Percentiles rank a stretch among this genome's conserved stretches.
phyloP scores from a whole-genome alignment of 2,888 invertebrate genomes.

The Lucinisca nassula region DNA sequence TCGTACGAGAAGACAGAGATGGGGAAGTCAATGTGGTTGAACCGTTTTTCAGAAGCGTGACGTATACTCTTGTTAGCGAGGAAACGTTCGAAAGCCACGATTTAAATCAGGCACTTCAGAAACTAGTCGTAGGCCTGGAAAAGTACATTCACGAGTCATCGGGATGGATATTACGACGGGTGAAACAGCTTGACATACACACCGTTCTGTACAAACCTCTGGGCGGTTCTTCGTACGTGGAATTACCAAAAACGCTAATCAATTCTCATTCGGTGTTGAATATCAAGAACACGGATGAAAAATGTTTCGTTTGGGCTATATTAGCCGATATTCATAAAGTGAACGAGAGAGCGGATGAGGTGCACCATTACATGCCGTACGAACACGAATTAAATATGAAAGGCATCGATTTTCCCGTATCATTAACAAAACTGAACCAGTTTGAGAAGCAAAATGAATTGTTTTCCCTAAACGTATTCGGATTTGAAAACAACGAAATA shows the following conservation, averaged over 20 bases:
- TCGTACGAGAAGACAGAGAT: constrained; percentile 42
- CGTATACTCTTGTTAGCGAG: constrained; percentile 18
- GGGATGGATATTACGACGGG: constrained; percentile 41
- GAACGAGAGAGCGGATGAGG: neutral
- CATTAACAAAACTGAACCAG: constrained; percentile 41
- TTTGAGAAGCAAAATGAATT: constrained; percentile 55
- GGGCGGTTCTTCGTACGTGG: constrained; percentile 29
- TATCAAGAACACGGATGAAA: constrained; percentile 39
- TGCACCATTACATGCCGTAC: constrained; percentile 32
- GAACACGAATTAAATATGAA: constrained; percentile 45
- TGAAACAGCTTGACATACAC: constrained; percentile 48
- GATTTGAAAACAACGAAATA: constrained; percentile 55
- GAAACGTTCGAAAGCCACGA: constrained; percentile 23
- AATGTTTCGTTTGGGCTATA: constrained; percentile 43
- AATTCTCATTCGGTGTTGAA: constrained; percentile 30
- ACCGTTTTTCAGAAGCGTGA: constrained; percentile 47
- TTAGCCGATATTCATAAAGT: constrained; percentile 30
- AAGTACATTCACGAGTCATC: constrained; percentile 37
- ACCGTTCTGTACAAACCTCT: constrained; percentile 43
- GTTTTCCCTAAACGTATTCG: constrained; percentile 62
- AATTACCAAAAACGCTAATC: constrained; percentile 32
- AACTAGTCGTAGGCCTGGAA: constrained; percentile 39
- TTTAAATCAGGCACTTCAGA: constrained; percentile 51
- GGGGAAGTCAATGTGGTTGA: constrained; percentile 13
- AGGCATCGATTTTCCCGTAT: constrained; percentile 48